Evolutionary conservation across 2,113 vertebrate genomes (phyloP).

Genomic region (Hydropotes inermis): DNA sequence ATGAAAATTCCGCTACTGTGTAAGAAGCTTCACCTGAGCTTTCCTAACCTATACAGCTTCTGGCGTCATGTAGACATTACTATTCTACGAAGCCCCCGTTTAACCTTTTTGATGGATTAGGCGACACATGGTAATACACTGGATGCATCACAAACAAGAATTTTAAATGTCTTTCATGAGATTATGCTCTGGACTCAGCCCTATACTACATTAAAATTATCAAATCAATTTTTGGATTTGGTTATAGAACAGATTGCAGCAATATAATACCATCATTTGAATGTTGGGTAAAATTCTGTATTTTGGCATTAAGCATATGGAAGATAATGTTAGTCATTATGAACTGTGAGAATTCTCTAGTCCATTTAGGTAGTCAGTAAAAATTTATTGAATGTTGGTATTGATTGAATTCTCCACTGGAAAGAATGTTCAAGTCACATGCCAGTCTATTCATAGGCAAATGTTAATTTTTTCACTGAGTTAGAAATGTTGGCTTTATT

Average conservation of each 20-base stretch:
- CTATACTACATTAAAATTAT: neutral
- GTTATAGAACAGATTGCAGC: neutral
- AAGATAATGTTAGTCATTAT: slow-evolving; percentile 20
- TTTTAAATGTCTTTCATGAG: neutral
- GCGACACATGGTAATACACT: neutral
- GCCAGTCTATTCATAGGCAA: neutral
- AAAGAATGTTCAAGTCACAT: neutral
- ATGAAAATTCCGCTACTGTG: neutral
- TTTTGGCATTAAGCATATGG: neutral
- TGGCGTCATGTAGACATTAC: neutral
- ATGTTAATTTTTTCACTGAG: neutral
- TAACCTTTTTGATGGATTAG: neutral
- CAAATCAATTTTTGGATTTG: slow-evolving; percentile 21
- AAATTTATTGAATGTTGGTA: neutral
- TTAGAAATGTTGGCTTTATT: neutral
- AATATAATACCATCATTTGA: neutral
- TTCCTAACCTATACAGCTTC: neutral
- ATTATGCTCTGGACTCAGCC: neutral
- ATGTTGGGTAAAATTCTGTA: neutral
- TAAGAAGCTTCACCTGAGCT: neutral
- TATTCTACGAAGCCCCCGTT: neutral
- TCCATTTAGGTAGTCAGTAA: neutral
- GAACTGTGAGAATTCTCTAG: neutral
- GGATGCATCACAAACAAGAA: neutral
- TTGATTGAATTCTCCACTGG: neutral